Base-by-base conservation (phyloP, 23 tunicate species). In the Oikopleura albicans region DNA sequence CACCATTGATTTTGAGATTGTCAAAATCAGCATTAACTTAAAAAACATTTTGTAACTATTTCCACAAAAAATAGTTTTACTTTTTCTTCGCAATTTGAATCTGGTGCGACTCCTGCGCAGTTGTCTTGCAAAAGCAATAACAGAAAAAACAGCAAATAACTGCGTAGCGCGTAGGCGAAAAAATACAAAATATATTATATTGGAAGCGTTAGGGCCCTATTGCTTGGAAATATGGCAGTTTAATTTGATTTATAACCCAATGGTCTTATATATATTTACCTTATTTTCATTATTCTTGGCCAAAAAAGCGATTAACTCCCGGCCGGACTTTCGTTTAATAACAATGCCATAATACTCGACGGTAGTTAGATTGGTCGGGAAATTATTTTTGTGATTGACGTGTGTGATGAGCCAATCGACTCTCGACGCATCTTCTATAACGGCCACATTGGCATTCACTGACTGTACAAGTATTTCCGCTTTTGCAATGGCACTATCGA, bases 391-490 rank as follows among this genome's bases (percentile, higher is more conserved):
- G 35, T 71, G 79, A 16, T 2, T 12, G 31, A 71, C 37, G 31
- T 71, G 79, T 29, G 79, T 71, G 31, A 31, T 29, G 2, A 71
- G 33, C 79, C 79, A 71, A 37, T 71, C 79, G 31, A 29, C 35
- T 71, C 31, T 34, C 37, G 79, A 12, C 2, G 79, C 79, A 71
- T 71, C 79, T 71, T 71, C 79, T 22, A 71, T 71, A 27, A 71
- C 35, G 79, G 79, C 79, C 2, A 71, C 79, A 71, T 71, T 71
- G 4, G 79, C 79, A 71, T 71, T 71, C 28, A 71, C 79, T 16
- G 79, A 16, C 2, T 16, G 34, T 22, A 71, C 79, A 2, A 71
- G 37, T 4, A 22, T 31, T 34, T 71, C 31, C 37, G 79, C 79
- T 71, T 71, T 71, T 31, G 28, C 37, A 27, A 71, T 27, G 79